Evolutionary conservation across 2,888 invertebrate species (phyloP).

Genomic region (Pachliopta kotzebuea): DNA sequence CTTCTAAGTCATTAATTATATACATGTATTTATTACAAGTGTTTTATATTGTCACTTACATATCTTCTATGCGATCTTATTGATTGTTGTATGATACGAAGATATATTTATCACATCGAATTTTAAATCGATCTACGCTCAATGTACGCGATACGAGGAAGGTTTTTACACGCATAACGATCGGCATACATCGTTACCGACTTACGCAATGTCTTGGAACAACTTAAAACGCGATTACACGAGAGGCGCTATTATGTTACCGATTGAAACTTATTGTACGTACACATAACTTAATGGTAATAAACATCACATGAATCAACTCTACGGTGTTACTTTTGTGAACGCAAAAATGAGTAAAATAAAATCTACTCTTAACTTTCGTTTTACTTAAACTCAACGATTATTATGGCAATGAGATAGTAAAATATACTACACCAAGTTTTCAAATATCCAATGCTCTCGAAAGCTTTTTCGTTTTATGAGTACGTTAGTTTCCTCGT

Average conservation of each 20-base stretch:
- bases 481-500: no score
- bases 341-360: no score
- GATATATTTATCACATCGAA: conserved; percentile 13
- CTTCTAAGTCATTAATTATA: no score
- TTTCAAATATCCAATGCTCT: no score
- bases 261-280: conserved; percentile 1
- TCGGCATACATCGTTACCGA: conserved; percentile 7
- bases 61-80: not conserved
- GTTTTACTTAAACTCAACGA: no score
- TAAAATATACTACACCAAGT: no score
- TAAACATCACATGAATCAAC: not conserved
- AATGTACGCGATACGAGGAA: conserved; percentile 1
- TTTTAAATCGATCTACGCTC: conserved; percentile 13
- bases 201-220: conserved; percentile 12
- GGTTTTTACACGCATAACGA: conserved; percentile 12
- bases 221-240: conserved; percentile 4
- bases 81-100: conserved; percentile 12
- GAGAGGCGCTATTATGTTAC: not conserved
- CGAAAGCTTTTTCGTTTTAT: no score
- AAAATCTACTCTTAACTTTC: no score
- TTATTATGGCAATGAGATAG: no score
- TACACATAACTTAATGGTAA: not conserved
- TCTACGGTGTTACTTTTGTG: no score
- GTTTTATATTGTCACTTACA: no score
- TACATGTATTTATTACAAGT: no score